These are phyloP conservation scores for Heteronetta atricapilla DNA, from an alignment of 2,113 vertebrate species.

Conservation along the genomic window DNA sequence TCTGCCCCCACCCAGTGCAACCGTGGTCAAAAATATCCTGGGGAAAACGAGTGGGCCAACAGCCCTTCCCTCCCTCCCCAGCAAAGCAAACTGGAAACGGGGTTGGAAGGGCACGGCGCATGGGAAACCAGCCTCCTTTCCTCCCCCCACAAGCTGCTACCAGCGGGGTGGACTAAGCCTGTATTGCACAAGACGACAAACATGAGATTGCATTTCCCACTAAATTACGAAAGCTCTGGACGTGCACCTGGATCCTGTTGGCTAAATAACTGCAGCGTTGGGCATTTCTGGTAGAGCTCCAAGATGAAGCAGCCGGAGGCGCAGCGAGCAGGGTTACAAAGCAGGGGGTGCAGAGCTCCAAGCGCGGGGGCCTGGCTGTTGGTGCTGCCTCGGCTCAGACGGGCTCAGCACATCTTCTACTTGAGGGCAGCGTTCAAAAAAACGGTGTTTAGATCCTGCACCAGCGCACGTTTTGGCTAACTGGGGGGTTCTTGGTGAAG, in stretches of 20 bases:
- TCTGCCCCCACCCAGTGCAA: not conserved
- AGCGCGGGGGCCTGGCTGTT: accelerated
- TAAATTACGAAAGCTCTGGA: not conserved
- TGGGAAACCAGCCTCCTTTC: not conserved
- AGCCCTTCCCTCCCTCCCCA: not conserved
- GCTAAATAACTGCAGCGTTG: not conserved
- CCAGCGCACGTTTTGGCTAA: not conserved
- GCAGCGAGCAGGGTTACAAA: not conserved
- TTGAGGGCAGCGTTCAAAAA: not conserved
- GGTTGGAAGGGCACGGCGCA: not conserved
- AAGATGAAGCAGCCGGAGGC: accelerated
- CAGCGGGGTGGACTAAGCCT: not conserved
- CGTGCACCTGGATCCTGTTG: not conserved
- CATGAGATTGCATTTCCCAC: not conserved
- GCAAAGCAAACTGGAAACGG: not conserved
- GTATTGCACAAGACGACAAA: not conserved
- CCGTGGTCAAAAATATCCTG: not conserved
- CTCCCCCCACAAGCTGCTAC: not conserved
- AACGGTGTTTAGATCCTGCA: not conserved
- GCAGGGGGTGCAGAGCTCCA: not conserved
- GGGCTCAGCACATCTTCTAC: not conserved
- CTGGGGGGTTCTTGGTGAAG: not conserved
- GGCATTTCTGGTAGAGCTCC: too few relatives aligned
- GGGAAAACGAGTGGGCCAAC: not conserved
- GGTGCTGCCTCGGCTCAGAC: not conserved